These are phyloP conservation scores for Lasioglossum albipes DNA, from an alignment of 1,140 invertebrate genomes.

Conservation along the genomic window DNA sequence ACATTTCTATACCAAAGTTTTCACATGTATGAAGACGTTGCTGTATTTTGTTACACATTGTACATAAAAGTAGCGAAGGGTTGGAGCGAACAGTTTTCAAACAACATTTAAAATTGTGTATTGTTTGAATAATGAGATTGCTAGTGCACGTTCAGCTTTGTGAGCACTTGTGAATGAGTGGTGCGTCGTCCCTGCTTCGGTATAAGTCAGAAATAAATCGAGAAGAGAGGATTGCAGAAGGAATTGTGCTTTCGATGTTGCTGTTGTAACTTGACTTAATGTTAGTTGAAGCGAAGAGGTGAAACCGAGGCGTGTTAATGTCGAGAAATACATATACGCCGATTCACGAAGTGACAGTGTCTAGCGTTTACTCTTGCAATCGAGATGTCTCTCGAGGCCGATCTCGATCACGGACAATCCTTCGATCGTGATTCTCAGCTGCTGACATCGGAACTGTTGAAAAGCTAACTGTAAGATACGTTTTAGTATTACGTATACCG, in stretches of 20 bases:
- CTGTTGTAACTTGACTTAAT: slow-evolving; percentile 20
- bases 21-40: no score
- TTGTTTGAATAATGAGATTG: no score
- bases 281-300: not conserved
- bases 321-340: not conserved
- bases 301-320: not conserved
- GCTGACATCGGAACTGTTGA: not conserved
- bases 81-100: no score
- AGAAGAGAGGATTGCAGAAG: not conserved
- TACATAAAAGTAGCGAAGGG: no score
- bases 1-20: no score
- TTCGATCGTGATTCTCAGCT: not conserved
- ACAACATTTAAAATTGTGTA: no score
- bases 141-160: no score
- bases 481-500: slow-evolving; percentile 11
- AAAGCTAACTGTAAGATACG: slow-evolving; percentile 5
- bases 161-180: no score
- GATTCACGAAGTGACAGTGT: not conserved
- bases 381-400: not conserved
- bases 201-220: not conserved
- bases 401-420: slow-evolving; percentile 26
- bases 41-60: no score
- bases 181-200: not conserved
- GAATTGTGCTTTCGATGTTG: slow-evolving; percentile 34
- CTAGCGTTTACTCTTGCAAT: not conserved